phyloP scores from a whole-genome alignment of 2,113 vertebrate species.

The Zosterops lateralis region DNA sequence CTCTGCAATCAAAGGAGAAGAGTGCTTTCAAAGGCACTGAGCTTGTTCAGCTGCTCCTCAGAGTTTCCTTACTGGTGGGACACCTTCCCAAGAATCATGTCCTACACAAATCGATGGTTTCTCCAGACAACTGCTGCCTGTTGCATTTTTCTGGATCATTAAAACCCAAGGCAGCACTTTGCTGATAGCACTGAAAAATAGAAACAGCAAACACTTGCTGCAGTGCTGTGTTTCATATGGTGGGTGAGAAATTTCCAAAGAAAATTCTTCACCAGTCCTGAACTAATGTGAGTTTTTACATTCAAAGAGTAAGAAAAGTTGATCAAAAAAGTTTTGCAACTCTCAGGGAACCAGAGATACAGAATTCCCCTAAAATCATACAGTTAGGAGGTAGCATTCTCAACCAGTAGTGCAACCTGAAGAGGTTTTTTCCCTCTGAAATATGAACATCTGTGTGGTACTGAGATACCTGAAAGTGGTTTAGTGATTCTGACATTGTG shows the following conservation, averaged over 20 bases:
- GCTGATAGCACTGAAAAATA: background rate
- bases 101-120: background rate
- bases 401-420: background rate
- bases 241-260: background rate
- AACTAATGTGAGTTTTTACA: background rate
- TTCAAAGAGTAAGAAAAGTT: background rate
- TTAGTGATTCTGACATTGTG: background rate
- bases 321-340: background rate
- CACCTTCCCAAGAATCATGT: background rate
- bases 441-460: rapidly evolving
- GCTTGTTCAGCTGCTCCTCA: background rate
- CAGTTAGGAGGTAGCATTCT: background rate
- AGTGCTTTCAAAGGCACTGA: background rate
- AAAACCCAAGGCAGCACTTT: background rate
- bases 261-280: background rate
- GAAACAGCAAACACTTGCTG: background rate
- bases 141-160: conserved; percentile 23
- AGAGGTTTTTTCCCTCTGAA: background rate
- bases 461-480: background rate
- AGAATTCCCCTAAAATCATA: background rate
- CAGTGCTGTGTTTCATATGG: background rate
- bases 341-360: background rate
- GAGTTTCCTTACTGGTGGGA: background rate
- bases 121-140: background rate
- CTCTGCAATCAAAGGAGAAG: background rate